Evolutionary conservation across 2,113 vertebrate genomes (phyloP).

Genomic region (Lepus europaeus): DNA sequence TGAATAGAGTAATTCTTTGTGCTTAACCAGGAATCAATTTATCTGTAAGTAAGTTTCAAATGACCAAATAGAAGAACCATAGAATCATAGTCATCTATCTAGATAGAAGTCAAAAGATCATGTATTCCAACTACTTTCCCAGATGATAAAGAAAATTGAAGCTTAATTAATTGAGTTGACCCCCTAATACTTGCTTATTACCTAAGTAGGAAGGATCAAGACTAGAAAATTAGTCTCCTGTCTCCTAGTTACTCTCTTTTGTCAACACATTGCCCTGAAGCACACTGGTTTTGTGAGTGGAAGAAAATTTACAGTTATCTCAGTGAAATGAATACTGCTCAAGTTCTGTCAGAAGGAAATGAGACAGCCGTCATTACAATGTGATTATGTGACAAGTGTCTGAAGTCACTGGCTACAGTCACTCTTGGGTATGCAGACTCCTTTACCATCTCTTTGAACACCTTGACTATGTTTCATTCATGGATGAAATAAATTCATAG

Average conservation of each 20-base stretch:
- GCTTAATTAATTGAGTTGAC: background rate
- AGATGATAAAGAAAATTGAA: background rate
- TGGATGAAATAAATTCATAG: background rate
- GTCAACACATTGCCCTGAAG: background rate
- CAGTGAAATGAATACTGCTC: background rate
- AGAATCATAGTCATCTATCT: background rate
- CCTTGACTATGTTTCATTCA: background rate
- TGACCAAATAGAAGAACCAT: background rate
- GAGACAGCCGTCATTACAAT: background rate
- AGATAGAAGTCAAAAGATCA: background rate
- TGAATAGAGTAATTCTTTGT: background rate
- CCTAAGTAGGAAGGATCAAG: background rate
- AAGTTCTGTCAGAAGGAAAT: background rate
- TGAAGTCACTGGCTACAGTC: background rate
- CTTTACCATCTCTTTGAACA: slow-evolving; percentile 1
- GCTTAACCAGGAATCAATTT: background rate
- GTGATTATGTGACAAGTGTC: background rate
- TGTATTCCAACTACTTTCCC: background rate
- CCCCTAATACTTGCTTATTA: background rate
- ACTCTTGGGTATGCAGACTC: background rate
- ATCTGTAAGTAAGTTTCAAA: background rate
- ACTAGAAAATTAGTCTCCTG: background rate
- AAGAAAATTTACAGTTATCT: background rate
- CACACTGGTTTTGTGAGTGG: background rate
- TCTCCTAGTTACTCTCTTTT: background rate